Evolutionary conservation across 2,113 vertebrate species (phyloP).

Genomic region (Dascyllus trimaculatus): DNA sequence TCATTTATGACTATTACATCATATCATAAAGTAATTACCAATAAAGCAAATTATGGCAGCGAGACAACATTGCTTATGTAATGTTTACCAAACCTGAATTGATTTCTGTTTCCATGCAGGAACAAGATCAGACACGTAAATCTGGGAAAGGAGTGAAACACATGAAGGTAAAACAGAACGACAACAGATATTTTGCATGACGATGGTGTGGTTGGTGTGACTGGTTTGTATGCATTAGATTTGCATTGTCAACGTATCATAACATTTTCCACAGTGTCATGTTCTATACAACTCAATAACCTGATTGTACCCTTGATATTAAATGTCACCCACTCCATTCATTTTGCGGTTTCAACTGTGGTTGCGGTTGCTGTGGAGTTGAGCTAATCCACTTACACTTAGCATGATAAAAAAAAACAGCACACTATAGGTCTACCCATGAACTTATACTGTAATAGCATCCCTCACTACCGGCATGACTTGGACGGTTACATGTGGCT

Average conservation of each 20-base stretch:
- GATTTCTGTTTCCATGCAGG: conserved; percentile 61
- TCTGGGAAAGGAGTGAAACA: conserved; percentile 62
- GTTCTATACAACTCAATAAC: not conserved
- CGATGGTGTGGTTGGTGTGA: conserved; percentile 4
- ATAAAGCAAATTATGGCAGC: not conserved
- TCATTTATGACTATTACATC: too few relatives aligned
- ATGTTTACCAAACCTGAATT: not conserved
- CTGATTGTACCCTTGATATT: not conserved
- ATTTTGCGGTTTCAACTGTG: conserved; percentile 6
- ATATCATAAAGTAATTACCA: not conserved
- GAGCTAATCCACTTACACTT: conserved; percentile 59
- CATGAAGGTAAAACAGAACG: conserved; percentile 71
- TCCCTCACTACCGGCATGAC: conserved; percentile 45
- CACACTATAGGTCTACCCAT: too few relatives aligned
- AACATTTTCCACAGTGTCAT: not conserved
- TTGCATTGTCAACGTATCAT: conserved; percentile 9
- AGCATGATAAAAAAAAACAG: conserved; percentile 50
- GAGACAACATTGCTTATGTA: conserved; percentile 73
- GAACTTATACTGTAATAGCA: too few relatives aligned
- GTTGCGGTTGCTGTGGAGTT: conserved; percentile 50
- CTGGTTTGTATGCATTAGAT: not conserved
- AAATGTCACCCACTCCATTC: not conserved
- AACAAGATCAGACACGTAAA: conserved; percentile 44
- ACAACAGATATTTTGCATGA: conserved; percentile 14
- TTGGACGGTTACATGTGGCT: conserved; percentile 48